Evolutionary conservation across 2,113 vertebrate species (phyloP), one percentile per base, ranked within the genome.

Genomic region (Xyrauchen texanus): DNA sequence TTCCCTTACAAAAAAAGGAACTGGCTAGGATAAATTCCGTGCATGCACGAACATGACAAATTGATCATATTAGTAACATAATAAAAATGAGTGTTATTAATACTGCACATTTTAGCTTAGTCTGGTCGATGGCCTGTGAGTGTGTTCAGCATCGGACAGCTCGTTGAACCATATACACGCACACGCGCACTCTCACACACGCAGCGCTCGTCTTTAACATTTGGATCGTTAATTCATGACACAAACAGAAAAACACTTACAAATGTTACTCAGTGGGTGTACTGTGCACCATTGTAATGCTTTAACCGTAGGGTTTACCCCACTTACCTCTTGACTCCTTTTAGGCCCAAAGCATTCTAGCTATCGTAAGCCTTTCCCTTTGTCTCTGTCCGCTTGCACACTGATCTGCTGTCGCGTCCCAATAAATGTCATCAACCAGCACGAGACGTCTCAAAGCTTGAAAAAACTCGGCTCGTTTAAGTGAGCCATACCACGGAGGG

Each of bases 311-410:
- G n/a, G 44, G 46, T 34, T 52, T 70, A 9, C 65, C 78, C 83
- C 81, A 78, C 92, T 93, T 90, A 94, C 93, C 93, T 94, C 92
- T 91, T 80, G 85, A 93, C 93, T 92, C 89, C 91, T 87, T 89
- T 93, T 91, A 94, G 93, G 93, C 93, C 93, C 91, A 90, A 90
- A 93, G 90, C 93, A 94, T 93, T 88, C 90, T 92, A 90, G 92
- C 92, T 91, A 85, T 86, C 89, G 89, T 90, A 90, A 91, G 91
- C 91, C 91, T 90, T 91, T 92, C 90, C 88, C 93, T 94, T 94
- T 93, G 93, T 94, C 93, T 93, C 90, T 89, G 89, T 68, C 66
- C 52, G 68, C 68, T 79, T 78, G 86, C 88, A 90, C 89, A 91
- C 82, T 91, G 88, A 91, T 84, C 62, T 47, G 60, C 61, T 80